Conservation (phyloP, 2,888 invertebrate species). For the Pseudococcus viburni region DNA sequence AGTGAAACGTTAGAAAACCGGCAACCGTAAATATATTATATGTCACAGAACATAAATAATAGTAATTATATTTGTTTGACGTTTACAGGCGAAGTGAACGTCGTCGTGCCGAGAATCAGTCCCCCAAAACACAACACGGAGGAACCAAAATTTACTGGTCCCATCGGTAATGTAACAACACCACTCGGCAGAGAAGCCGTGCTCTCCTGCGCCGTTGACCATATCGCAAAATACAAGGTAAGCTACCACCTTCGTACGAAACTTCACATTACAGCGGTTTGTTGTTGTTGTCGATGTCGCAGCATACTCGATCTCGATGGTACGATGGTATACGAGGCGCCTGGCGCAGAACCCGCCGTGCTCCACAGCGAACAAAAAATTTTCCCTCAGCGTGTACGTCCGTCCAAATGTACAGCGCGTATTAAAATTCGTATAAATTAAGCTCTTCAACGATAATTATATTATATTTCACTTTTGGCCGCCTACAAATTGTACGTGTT, state of each 20-base stretch:
- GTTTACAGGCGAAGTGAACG: conserved; percentile 56
- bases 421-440: conserved; percentile 45
- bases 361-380: neutral
- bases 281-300: no score
- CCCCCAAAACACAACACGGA: conserved; percentile 66
- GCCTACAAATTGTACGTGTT: no score
- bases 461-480: neutral
- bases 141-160: conserved; percentile 80
- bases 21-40: conserved; percentile 56
- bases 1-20: conserved; percentile 56
- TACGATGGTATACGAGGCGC: neutral
- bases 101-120: neutral
- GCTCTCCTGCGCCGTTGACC: conserved; percentile 81
- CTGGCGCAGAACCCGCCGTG: neutral
- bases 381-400: no score
- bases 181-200: conserved; percentile 82
- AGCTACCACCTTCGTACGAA: conserved; percentile 68
- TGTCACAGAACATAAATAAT: conserved; percentile 52
- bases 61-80: conserved; percentile 57
- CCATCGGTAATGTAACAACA: conserved; percentile 82
- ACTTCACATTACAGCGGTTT: neutral
- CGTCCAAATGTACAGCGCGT: no score
- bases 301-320: no score
- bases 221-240: conserved; percentile 84
- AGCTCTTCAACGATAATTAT: conserved; percentile 44